These are phyloP conservation scores for Chelonus formosanus DNA, from an alignment of 2,888 invertebrate genomes.

Conservation along the genomic window DNA sequence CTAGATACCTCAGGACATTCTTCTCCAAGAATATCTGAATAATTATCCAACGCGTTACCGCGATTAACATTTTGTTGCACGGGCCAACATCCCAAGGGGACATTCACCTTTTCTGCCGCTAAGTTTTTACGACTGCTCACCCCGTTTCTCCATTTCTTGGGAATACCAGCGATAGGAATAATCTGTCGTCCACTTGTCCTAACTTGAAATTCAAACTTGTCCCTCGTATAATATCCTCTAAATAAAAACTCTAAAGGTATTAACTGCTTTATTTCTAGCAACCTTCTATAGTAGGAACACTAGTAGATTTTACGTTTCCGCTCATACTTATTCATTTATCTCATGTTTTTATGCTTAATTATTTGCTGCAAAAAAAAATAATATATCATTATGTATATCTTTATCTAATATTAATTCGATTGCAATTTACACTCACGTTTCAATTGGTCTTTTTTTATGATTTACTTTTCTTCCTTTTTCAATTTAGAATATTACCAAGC, in stretches of 20 bases:
- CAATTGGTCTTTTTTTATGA: background rate
- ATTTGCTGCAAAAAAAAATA: constrained; percentile 13
- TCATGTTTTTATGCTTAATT: background rate
- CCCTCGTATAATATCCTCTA: constrained; percentile 7
- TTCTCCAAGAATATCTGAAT: constrained; percentile 58
- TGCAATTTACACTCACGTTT: constrained; percentile 10
- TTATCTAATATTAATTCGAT: constrained; percentile 11
- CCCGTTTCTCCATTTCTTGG: constrained; percentile 25
- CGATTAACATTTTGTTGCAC: constrained; percentile 56
- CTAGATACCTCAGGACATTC: constrained; percentile 58
- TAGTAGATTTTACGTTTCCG: no score
- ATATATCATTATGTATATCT: background rate
- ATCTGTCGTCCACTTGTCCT: constrained; percentile 34
- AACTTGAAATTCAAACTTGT: constrained; percentile 26
- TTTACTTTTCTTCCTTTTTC: background rate
- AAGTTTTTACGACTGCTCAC: constrained; percentile 28
- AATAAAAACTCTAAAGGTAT: constrained; percentile 6
- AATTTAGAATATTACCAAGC: constrained; percentile 5
- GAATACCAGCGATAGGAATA: constrained; percentile 35
- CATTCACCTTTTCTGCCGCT: constrained; percentile 10
- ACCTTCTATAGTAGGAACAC: no score
- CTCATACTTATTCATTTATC: constrained; percentile 5
- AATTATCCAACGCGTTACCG: constrained; percentile 58
- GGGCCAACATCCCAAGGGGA: constrained; percentile 11
- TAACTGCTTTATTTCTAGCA: constrained; percentile 7